Evolutionary conservation across 2,888 invertebrate genomes (phyloP).

Genomic region (Plagodis dolabraria): DNA sequence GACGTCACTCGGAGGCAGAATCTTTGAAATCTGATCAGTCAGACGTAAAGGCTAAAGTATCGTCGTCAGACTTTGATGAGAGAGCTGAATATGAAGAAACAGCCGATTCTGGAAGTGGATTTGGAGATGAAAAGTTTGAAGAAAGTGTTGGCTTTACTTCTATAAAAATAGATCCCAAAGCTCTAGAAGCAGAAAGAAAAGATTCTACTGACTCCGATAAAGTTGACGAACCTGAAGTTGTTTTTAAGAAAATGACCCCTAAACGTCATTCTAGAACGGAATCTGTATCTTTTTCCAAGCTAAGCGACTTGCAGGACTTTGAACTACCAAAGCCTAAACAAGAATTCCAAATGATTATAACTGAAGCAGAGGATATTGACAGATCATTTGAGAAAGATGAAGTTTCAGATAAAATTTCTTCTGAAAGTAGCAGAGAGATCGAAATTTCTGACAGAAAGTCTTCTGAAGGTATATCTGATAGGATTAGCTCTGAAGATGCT

Average conservation of each 20-base stretch:
- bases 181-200: constrained; percentile 64
- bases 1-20: constrained; percentile 81
- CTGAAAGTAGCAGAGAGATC: constrained; percentile 79
- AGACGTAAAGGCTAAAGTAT: constrained; percentile 75
- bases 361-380: constrained; percentile 78
- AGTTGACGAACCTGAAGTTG: constrained; percentile 58
- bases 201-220: constrained; percentile 69
- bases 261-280: constrained; percentile 80
- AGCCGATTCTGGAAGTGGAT: constrained; percentile 78
- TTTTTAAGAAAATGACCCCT: constrained; percentile 77
- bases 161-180: constrained; percentile 67
- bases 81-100: constrained; percentile 80
- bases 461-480: constrained; percentile 80
- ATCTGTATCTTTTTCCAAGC: constrained; percentile 74
- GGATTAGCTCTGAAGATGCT: constrained; percentile 80
- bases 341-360: constrained; percentile 78
- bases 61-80: constrained; percentile 81
- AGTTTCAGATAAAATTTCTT: constrained; percentile 79
- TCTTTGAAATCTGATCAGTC: constrained; percentile 82
- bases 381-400: constrained; percentile 78
- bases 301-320: constrained; percentile 71
- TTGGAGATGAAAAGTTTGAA: constrained; percentile 80
- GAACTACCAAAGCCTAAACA: constrained; percentile 64
- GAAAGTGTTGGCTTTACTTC: constrained; percentile 77
- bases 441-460: constrained; percentile 81